Evolutionary conservation across 1,140 invertebrate genomes (phyloP), one percentile per base, ranked within the genome.

Genomic region (Phymorhynchus buccinoides): DNA sequence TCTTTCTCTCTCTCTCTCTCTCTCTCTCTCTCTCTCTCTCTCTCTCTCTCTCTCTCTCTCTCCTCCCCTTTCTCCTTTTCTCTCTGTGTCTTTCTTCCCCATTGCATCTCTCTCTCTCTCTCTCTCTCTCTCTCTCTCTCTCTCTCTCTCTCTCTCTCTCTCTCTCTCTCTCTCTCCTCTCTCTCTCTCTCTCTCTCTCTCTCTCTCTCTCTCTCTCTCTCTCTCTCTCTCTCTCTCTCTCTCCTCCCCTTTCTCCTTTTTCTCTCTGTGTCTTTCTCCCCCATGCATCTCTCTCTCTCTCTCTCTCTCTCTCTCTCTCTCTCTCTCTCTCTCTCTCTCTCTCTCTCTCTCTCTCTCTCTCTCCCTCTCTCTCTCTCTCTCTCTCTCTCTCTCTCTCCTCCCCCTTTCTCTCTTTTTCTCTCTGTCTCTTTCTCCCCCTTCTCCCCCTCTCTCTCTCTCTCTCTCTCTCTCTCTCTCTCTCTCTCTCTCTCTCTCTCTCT

Each of bases 401-500:
- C 80, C 9, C 1, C 32, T 7, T 3, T 2, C 9, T 18, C 12
- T 16, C 37, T 27, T 1, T 7, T 9, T 1, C 3, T 30, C n/a
- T 32, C 30, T 56, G 0, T 2, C 1, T 30, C n/a, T 30, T 56
- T 30, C 52, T 41, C 41, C 0, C 52, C 41, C n/a, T n/a, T 14
- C 0, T 2, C 12, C 22, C 22, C n/a, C 22, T n/a, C n/a, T n/a
- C n/a, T n/a, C n/a, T n/a, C n/a, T n/a, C 27, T 83, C 6, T 68
- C 81, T 83, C 27, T 68, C 30, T 68, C 48, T 68, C 81, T 83
- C 32, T 83, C 81, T 73, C 68, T 84, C 12, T 84, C 86, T 86
- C 1, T 79, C 32, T 84, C 82, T 84, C 41, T 80, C 7, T 80
- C 68, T 84, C 56, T 84, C 71, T 86, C 39, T 86, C 82, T 86